Conservation (phyloP, 2,888 invertebrate species). For the Limnephilus lunatus region DNA sequence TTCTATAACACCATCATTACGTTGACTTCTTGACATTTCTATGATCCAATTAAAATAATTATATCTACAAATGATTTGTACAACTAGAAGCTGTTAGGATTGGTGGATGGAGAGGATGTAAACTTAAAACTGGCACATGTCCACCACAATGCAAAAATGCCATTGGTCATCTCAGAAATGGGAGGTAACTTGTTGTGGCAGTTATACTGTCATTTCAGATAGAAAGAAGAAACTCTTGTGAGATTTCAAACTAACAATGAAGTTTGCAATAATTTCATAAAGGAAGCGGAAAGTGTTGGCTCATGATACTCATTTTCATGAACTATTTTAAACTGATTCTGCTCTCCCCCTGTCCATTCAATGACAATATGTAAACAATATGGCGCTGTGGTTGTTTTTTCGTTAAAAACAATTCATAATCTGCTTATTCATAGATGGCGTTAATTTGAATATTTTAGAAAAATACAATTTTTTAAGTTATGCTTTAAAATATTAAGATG, state of each 20-base stretch:
- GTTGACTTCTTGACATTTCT: background rate
- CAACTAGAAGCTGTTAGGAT: background rate
- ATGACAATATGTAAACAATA: too few relatives aligned
- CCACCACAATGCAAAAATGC: constrained; percentile 32
- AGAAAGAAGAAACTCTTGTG: background rate
- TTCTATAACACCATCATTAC: background rate
- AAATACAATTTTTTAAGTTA: too few relatives aligned
- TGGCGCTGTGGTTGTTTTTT: too few relatives aligned
- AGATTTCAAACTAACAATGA: background rate
- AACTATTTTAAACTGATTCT: constrained; percentile 37
- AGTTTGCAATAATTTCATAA: background rate
- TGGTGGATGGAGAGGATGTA: constrained; percentile 36
- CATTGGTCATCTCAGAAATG: constrained; percentile 55
- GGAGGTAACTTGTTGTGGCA: constrained; percentile 44
- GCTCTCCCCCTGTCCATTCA: too few relatives aligned
- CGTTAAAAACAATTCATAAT: too few relatives aligned
- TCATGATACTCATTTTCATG: too few relatives aligned
- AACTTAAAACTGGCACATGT: constrained; percentile 27
- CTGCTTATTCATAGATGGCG: too few relatives aligned
- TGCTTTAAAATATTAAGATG: too few relatives aligned
- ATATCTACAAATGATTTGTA: background rate
- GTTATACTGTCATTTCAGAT: background rate
- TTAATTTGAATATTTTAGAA: too few relatives aligned
- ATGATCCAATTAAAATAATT: background rate
- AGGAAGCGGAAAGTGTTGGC: too few relatives aligned